Percentiles rank a stretch among this genome's conserved stretches.
phyloP scores from a whole-genome alignment of 1,140 invertebrate species.

The Drosophila auraria region DNA sequence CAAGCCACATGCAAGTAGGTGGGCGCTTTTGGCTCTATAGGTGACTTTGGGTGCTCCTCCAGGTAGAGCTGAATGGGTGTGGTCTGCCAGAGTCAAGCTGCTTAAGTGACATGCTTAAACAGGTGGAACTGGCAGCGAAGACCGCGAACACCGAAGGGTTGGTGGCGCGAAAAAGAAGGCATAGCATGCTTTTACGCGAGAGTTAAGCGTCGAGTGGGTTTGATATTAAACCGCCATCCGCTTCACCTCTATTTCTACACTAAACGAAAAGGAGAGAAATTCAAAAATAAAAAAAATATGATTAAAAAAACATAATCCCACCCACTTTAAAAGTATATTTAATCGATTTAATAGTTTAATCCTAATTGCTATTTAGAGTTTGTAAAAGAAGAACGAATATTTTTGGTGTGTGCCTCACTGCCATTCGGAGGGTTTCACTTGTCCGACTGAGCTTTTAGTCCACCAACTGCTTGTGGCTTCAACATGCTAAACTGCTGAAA shows the following conservation, averaged over 20 bases:
- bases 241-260: background rate
- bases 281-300: no score
- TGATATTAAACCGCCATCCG: no score
- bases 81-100: conserved; percentile 26
- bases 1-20: no score
- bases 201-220: conserved; percentile 16
- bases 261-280: background rate
- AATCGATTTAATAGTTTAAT: no score
- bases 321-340: no score
- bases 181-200: conserved; percentile 22
- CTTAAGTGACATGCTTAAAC: conserved; percentile 30
- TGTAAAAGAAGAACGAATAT: no score
- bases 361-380: no score
- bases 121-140: background rate
- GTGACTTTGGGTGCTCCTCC: no score
- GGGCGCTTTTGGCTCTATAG: no score
- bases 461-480: no score
- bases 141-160: background rate
- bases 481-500: no score
- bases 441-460: conserved; percentile 58
- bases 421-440: conserved; percentile 28
- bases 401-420: conserved; percentile 14
- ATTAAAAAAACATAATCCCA: no score
- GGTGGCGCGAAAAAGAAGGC: conserved; percentile 9
- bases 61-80: background rate